A percentile compares a stretch with the other conserved stretches of the same genome.
Evolutionary conservation across 30 jellyfish, hydroid and myxozoan species (phyloP).

Genomic region (Pelagia noctiluca): DNA sequence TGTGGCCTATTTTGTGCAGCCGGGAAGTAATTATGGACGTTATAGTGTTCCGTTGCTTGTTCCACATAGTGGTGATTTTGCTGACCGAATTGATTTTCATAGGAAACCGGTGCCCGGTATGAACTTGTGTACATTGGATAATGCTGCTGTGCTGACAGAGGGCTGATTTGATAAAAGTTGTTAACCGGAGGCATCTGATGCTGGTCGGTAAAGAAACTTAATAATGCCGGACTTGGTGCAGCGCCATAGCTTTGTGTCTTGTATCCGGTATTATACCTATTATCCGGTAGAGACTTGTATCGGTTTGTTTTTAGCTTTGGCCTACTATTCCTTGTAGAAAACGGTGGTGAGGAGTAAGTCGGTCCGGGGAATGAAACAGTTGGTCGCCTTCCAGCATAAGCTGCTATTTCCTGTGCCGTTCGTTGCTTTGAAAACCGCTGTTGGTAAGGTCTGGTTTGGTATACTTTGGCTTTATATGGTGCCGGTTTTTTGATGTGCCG

Average conservation of each 20-base stretch:
- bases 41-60: conserved; percentile 37
- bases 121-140: conserved; percentile 39
- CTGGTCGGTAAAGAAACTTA: conserved; percentile 54
- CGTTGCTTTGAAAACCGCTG: conserved; percentile 19
- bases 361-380: conserved; percentile 95
- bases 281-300: background rate
- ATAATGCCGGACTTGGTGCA: conserved; percentile 34
- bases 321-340: conserved; percentile 46
- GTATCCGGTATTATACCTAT: conserved; percentile 14
- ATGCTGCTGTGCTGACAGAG: conserved; percentile 59
- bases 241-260: conserved; percentile 11
- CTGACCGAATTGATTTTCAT: conserved; percentile 18
- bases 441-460: conserved; percentile 31
- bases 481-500: conserved; percentile 52
- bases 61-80: conserved; percentile 44
- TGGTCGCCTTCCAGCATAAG: conserved; percentile 46
- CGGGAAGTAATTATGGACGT: too few species aligned
- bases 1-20: too few species aligned
- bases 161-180: conserved; percentile 43
- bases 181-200: conserved; percentile 25
- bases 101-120: conserved; percentile 46
- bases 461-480: conserved; percentile 19
- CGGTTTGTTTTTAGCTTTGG: conserved; percentile 11
- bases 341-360: conserved; percentile 97
- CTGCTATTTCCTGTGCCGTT: conserved; percentile 40